These are phyloP conservation scores for Idaea biselata DNA, from an alignment of 2,888 invertebrate genomes.

Conservation along the genomic window DNA sequence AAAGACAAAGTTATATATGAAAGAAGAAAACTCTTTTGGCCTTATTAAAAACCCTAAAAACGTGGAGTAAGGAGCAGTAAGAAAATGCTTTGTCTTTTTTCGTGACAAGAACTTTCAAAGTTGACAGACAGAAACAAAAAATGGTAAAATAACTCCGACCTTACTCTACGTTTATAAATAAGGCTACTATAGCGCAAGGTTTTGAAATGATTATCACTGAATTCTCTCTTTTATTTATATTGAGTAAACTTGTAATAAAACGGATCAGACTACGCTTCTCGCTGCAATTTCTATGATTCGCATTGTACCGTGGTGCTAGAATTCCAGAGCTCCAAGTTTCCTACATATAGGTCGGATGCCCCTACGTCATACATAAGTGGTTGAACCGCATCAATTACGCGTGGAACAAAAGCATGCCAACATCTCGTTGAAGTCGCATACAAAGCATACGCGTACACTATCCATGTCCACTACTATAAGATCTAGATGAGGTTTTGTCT, in stretches of 20 bases:
- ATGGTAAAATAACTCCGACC: no score
- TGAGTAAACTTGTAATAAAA: neutral
- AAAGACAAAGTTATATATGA: no score
- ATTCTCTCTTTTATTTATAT: no score
- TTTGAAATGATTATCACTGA: no score
- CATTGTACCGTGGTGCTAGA: slow-evolving; percentile 17
- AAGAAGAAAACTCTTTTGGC: no score
- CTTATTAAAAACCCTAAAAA: no score
- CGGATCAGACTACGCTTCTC: neutral
- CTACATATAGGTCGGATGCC: slow-evolving; percentile 12
- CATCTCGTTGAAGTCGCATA: slow-evolving; percentile 23
- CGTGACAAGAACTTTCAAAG: no score
- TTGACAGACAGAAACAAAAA: no score
- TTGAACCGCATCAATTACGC: slow-evolving; percentile 49
- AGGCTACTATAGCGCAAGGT: no score
- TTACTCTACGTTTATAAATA: no score
- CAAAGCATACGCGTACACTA: slow-evolving; percentile 6
- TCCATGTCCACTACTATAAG: slow-evolving; percentile 10
- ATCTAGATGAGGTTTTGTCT: slow-evolving; percentile 6
- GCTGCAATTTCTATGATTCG: slow-evolving; percentile 4
- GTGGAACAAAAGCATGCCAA: slow-evolving; percentile 49
- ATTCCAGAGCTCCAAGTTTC: slow-evolving; percentile 9
- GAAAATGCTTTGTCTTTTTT: no score
- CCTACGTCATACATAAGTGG: slow-evolving; percentile 48
- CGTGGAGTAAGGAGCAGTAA: no score